phyloP scores from a whole-genome alignment of 2,797 vertebrate species.

The Lepus oiostolus region DNA sequence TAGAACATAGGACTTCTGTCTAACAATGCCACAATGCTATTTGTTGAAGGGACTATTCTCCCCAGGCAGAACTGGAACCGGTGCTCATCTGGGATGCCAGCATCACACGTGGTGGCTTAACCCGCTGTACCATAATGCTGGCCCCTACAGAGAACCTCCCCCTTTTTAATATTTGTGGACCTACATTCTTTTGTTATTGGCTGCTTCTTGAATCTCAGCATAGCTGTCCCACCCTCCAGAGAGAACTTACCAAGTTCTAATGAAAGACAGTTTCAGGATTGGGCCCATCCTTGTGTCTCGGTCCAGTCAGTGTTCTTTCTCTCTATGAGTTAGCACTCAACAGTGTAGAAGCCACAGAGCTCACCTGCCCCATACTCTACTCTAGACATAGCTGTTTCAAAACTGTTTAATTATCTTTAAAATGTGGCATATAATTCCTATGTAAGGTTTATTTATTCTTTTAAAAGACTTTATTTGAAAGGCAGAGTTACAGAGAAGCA shows the following conservation, averaged over 20 bases:
- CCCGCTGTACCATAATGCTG: neutral
- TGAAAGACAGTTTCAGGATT: neutral
- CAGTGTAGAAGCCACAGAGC: neutral
- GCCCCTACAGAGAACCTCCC: neutral
- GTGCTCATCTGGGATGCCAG: too few species aligned
- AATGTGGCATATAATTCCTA: neutral
- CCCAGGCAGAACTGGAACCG: neutral
- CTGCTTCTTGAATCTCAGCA: neutral
- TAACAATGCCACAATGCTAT: too few species aligned
- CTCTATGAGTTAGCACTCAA: too few species aligned
- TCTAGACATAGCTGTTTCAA: neutral
- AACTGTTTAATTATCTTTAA: neutral
- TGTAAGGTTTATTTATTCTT: too few species aligned
- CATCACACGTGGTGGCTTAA: too few species aligned
- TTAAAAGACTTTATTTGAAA: too few species aligned
- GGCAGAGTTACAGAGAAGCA: too few species aligned
- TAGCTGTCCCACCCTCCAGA: neutral
- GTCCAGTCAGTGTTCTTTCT: neutral
- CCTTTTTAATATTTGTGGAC: neutral
- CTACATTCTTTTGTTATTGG: neutral
- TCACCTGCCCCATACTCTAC: neutral
- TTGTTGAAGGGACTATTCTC: neutral
- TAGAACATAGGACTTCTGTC: too few species aligned
- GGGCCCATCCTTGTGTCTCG: accelerated
- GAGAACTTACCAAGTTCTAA: neutral